Conservation (phyloP, 2,797 vertebrate genomes). For the Acomys russatus region DNA sequence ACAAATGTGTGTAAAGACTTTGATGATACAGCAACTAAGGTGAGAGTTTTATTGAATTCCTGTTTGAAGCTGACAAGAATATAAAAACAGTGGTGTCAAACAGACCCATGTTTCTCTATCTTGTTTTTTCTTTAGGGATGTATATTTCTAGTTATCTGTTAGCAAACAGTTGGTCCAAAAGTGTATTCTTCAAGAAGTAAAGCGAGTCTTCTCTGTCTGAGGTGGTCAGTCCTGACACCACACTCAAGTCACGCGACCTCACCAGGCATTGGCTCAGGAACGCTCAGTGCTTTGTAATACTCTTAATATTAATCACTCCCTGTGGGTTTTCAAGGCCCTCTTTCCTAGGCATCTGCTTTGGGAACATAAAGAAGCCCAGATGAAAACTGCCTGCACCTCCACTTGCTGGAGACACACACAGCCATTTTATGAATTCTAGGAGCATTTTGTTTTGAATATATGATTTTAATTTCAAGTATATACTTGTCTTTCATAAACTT, state of each 20-base stretch:
- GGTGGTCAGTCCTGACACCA: not conserved
- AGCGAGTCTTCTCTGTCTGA: not conserved
- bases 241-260: not conserved
- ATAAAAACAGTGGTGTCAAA: not conserved
- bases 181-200: not conserved
- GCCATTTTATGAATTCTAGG: not conserved
- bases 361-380: not conserved
- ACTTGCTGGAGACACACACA: not conserved
- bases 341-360: not conserved
- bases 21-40: constrained; percentile 41
- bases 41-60: constrained; percentile 69
- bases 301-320: not conserved
- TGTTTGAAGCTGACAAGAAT: constrained; percentile 36
- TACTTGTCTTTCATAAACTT: not conserved
- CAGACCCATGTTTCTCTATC: not conserved
- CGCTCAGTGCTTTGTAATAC: not conserved
- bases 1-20: constrained; percentile 57
- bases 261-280: not conserved
- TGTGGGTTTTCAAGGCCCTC: not conserved
- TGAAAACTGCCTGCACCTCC: not conserved
- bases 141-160: not conserved
- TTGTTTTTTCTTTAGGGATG: not conserved
- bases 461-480: not conserved
- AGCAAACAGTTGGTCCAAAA: not conserved
- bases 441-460: constrained; percentile 30